Base-by-base conservation (phyloP, 2,888 invertebrate species). In the Lypha dubia region DNA sequence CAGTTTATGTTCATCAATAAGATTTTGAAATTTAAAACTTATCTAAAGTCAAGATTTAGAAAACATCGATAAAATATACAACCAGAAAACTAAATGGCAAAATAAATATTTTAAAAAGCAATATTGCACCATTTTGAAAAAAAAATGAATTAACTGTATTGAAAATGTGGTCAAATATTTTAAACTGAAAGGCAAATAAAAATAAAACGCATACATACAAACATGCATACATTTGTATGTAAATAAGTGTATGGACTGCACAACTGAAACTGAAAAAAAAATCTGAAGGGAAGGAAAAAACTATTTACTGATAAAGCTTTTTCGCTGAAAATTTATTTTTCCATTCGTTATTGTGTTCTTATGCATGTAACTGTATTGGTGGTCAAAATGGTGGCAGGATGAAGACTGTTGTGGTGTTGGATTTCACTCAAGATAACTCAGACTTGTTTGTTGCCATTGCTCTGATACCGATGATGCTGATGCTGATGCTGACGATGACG, bases 141-240 rank as follows among this genome's bases (percentile, higher is more conserved):
- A 60, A 46, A 60, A 28, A 28, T 28, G 5, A n/a, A 28, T 3
- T 8, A 38, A 38, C 22, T 63, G 46, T 71, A 71, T 71, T 79
- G 63, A 20, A 71, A 71, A 65, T 79, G 79, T 79, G 79, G 79
- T 79, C 79, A 73, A 73, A 79, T 79, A 79, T 79, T 73, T 79
- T 56, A 56, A 73, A 49, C 46, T 38, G 49, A 73, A 60, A 73
- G 41, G 35, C 65, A 46, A 65, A 79, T 49, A 65, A 56, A 46
- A 63, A 70, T n/a, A n/a, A 53, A 11, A 35, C 20, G n/a, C 28
- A n/a, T 28, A 4, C 32, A 35, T 17, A n/a, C 32, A 2, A 28
- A 35, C 11, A 56, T 51, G 22, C 15, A 28, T 41, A 8, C 28
- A 38, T 41, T 46, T 17, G 20, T 58, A 32, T 15, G 22, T 9